These are phyloP conservation scores for Hypsopygia costalis DNA, from an alignment of 2,888 invertebrate genomes.

Conservation along the genomic window DNA sequence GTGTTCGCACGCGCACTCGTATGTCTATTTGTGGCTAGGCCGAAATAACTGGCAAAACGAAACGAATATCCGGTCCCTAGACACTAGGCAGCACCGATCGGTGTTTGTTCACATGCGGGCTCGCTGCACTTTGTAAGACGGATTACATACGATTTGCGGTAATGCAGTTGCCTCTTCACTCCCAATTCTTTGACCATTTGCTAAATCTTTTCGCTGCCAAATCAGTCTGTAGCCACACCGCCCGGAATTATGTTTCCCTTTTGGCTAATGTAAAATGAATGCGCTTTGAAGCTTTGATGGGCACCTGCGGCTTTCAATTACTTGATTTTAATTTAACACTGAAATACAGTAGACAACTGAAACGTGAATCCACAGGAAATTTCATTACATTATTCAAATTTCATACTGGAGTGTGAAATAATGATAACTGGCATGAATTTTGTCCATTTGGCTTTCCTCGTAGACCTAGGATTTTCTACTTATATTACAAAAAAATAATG, in stretches of 20 bases:
- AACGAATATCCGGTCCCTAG: constrained; percentile 55
- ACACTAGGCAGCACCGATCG: constrained; percentile 27
- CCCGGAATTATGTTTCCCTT: constrained; percentile 30
- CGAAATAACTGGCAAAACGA: constrained; percentile 61
- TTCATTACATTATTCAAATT: constrained; percentile 5
- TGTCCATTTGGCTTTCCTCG: too few relatives aligned
- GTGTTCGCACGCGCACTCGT: constrained; percentile 42
- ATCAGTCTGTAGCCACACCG: constrained; percentile 33
- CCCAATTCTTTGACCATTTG: constrained; percentile 44
- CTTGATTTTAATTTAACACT: constrained; percentile 22
- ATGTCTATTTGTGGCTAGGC: constrained; percentile 59
- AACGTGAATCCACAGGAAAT: constrained; percentile 9
- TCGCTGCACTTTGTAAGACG: constrained; percentile 42
- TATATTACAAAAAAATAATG: too few relatives aligned
- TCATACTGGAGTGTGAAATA: constrained; percentile 5
- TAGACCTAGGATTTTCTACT: too few relatives aligned
- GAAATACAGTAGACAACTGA: too few relatives aligned
- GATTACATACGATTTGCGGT: constrained; percentile 62
- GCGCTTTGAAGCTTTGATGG: constrained; percentile 40
- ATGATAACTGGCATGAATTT: not conserved
- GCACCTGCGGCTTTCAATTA: constrained; percentile 45
- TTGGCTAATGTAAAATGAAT: constrained; percentile 32
- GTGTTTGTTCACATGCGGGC: constrained; percentile 36
- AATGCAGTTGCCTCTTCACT: constrained; percentile 47
- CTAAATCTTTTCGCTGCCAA: constrained; percentile 53